Conservation (phyloP, 1,140 invertebrate genomes). For the Neuroterus valhalla region DNA sequence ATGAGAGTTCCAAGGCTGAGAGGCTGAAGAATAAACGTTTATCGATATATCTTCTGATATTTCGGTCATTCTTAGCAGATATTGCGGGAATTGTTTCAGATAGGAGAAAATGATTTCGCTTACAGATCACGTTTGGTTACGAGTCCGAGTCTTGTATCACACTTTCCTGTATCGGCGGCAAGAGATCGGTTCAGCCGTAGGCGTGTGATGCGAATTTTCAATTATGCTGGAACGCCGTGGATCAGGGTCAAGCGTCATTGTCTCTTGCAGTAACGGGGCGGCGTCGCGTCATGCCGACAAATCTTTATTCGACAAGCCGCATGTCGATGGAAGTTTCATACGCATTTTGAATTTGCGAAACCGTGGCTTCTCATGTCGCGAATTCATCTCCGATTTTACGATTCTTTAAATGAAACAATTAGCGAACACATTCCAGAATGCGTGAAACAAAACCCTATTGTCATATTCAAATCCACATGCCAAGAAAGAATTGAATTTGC, state of each 20-base stretch:
- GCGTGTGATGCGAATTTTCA: slow-evolving; percentile 23
- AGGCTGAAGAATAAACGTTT: too few relatives aligned
- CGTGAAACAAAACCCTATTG: too few relatives aligned
- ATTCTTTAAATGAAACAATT: too few relatives aligned
- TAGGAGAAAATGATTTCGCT: not conserved
- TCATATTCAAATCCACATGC: too few relatives aligned
- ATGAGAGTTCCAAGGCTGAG: not conserved
- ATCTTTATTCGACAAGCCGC: not conserved
- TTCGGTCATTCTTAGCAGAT: too few relatives aligned
- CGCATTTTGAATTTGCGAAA: not conserved
- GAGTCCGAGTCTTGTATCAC: not conserved
- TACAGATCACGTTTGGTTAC: slow-evolving; percentile 11
- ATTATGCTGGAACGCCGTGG: slow-evolving; percentile 22
- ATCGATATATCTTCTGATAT: too few relatives aligned
- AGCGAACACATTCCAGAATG: too few relatives aligned
- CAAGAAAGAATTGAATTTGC: too few relatives aligned
- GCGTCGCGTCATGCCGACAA: not conserved
- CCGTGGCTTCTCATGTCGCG: too few relatives aligned
- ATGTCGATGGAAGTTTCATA: not conserved
- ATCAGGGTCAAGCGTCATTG: slow-evolving; percentile 25
- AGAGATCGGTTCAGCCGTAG: not conserved
- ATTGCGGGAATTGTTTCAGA: not conserved
- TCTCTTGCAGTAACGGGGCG: slow-evolving; percentile 19
- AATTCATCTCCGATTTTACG: too few relatives aligned
- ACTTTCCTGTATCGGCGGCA: not conserved